phyloP scores from a whole-genome alignment of 2,888 invertebrate species.

The Lasioglossum lativentre region DNA sequence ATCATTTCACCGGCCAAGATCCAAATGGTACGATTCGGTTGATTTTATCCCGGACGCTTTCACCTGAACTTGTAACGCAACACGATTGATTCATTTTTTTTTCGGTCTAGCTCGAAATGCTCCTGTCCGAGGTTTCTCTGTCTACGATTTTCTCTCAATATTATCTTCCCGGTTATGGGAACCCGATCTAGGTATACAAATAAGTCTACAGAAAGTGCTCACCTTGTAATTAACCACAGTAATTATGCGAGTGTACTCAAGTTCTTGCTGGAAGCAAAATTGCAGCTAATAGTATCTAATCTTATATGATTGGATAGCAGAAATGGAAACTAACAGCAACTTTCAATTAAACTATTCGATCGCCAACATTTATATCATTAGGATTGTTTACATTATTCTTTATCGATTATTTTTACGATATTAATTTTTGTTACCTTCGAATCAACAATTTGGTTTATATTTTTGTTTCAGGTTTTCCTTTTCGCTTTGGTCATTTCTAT shows the following conservation, averaged over 20 bases:
- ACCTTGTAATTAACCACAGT: neutral
- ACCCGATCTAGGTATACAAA: neutral
- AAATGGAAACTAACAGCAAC: neutral
- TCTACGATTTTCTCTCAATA: neutral
- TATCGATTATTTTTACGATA: neutral
- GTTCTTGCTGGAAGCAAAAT: neutral
- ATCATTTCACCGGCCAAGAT: constrained; percentile 27
- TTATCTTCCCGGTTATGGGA: neutral
- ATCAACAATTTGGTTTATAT: too few species aligned
- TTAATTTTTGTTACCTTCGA: too few species aligned
- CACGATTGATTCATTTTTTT: constrained; percentile 23
- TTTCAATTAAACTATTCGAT: neutral
- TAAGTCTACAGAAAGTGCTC: neutral
- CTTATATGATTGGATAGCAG: neutral
- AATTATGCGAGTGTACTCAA: neutral
- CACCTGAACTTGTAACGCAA: constrained; percentile 29
- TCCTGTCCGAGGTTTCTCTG: neutral
- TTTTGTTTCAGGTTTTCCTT: constrained; percentile 65
- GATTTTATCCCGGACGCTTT: constrained; percentile 26
- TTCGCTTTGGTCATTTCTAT: constrained; percentile 56
- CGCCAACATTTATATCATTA: too few species aligned
- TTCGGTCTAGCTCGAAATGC: neutral
- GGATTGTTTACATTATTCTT: neutral
- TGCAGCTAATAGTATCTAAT: neutral
- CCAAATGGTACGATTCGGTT: constrained; percentile 2